phyloP scores from a whole-genome alignment of 2,113 vertebrate genomes.

The Colistium nudipinnis region DNA sequence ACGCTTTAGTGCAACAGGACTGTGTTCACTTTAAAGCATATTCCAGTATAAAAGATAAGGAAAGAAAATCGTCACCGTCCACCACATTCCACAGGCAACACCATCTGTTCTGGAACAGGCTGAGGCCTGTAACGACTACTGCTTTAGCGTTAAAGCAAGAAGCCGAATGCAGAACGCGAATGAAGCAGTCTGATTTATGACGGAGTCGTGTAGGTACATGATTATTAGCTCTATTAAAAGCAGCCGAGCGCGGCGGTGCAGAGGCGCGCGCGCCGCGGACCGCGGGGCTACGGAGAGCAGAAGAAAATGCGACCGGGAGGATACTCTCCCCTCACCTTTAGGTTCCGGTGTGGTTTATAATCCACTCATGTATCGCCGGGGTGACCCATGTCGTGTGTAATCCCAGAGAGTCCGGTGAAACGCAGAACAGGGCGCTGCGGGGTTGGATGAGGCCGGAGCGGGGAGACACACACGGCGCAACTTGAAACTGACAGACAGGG shows the following conservation, averaged over 20 bases:
- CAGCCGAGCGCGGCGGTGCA: constrained; percentile 57
- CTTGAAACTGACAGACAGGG: constrained; percentile 78
- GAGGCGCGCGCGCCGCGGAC: constrained; percentile 58
- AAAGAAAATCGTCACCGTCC: constrained; percentile 18
- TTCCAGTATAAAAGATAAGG: not conserved
- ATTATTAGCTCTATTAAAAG: constrained; percentile 23
- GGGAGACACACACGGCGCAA: constrained; percentile 66
- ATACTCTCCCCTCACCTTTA: constrained; percentile 47
- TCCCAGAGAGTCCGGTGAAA: not conserved
- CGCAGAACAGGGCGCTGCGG: no score
- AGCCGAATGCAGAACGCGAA: not conserved
- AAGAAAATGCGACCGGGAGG: constrained; percentile 24
- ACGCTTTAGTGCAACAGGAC: not conserved
- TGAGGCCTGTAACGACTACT: not conserved
- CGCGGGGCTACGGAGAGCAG: constrained; percentile 43
- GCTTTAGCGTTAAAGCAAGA: constrained; percentile 23
- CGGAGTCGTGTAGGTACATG: not conserved
- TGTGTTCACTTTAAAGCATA: not conserved
- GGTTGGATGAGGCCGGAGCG: no score
- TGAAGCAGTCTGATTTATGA: constrained; percentile 8
- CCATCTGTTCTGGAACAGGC: not conserved
- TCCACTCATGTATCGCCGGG: not conserved
- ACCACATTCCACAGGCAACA: constrained; percentile 57
- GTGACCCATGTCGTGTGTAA: constrained; percentile 31
- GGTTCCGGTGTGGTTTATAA: constrained; percentile 24